Evolutionary conservation across 2,113 vertebrate species (phyloP).

Genomic region (Mastomys natalensis): DNA sequence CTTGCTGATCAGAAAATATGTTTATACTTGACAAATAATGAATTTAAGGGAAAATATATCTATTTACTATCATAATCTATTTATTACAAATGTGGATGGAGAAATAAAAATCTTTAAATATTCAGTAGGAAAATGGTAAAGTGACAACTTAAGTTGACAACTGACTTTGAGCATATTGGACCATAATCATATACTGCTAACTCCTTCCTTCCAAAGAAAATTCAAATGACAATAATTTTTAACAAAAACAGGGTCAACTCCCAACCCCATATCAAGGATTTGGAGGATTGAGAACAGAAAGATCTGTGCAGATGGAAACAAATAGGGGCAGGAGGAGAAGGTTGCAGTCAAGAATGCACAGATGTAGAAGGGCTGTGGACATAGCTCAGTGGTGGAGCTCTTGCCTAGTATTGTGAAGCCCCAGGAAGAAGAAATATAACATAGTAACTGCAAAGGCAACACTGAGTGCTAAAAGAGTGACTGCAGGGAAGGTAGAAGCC

Average conservation of each 20-base stretch:
- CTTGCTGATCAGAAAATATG: background rate
- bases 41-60: background rate
- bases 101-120: constrained; percentile 46
- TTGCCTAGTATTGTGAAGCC: background rate
- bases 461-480: background rate
- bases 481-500: background rate
- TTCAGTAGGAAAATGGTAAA: background rate
- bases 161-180: background rate
- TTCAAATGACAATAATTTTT: constrained; percentile 24
- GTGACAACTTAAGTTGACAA: background rate
- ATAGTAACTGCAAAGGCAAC: background rate
- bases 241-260: constrained; percentile 8
- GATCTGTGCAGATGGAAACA: background rate
- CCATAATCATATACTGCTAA: background rate
- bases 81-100: background rate
- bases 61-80: constrained; percentile 40
- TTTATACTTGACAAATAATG: constrained; percentile 15
- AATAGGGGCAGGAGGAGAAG: too few relatives aligned
- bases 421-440: background rate
- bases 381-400: too few relatives aligned
- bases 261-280: background rate
- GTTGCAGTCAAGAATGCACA: too few relatives aligned
- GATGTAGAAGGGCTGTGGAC: background rate
- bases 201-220: background rate
- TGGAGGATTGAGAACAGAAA: constrained; percentile 15